These are phyloP conservation scores for Orchestes rusci DNA, from an alignment of 2,888 invertebrate genomes.

Conservation along the genomic window DNA sequence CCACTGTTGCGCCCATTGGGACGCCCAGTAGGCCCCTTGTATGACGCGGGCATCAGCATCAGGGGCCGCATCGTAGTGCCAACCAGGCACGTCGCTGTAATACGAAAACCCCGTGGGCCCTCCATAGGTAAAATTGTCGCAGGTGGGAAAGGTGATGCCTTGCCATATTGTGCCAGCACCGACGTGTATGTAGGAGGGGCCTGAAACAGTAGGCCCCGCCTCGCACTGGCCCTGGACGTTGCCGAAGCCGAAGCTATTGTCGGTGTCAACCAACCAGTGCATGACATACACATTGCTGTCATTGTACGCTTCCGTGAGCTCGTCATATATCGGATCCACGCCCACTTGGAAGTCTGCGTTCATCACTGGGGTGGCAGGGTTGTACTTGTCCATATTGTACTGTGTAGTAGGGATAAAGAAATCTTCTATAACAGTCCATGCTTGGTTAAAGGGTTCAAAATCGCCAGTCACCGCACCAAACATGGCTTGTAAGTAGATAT, in stretches of 20 bases:
- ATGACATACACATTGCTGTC: constrained; percentile 27
- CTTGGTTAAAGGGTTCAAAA: constrained; percentile 26
- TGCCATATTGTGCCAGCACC: constrained; percentile 25
- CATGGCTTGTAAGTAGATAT: constrained; percentile 26
- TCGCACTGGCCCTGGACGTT: constrained; percentile 25
- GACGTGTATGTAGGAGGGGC: constrained; percentile 29
- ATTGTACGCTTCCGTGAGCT: constrained; percentile 12
- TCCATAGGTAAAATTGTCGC: constrained; percentile 28
- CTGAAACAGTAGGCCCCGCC: constrained; percentile 23
- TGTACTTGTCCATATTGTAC: constrained; percentile 15
- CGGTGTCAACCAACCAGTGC: constrained; percentile 30
- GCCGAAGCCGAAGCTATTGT: constrained; percentile 29
- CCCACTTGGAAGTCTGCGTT: constrained; percentile 12
- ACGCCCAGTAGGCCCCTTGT: constrained; percentile 29
- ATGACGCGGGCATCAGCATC: constrained; percentile 30
- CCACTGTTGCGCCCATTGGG: constrained; percentile 25
- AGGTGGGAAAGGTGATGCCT: constrained; percentile 28
- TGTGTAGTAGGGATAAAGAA: constrained; percentile 26
- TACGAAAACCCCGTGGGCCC: constrained; percentile 24
- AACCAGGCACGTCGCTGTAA: constrained; percentile 14
- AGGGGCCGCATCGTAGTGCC: constrained; percentile 29
- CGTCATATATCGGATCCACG: constrained; percentile 14
- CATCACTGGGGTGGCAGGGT: constrained; percentile 8
- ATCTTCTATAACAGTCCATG: constrained; percentile 27
- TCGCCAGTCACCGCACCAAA: constrained; percentile 25